Evolutionary conservation across 2,113 vertebrate genomes (phyloP), one percentile per base, ranked within the genome.

Genomic region (Glaucidium brasilianum): DNA sequence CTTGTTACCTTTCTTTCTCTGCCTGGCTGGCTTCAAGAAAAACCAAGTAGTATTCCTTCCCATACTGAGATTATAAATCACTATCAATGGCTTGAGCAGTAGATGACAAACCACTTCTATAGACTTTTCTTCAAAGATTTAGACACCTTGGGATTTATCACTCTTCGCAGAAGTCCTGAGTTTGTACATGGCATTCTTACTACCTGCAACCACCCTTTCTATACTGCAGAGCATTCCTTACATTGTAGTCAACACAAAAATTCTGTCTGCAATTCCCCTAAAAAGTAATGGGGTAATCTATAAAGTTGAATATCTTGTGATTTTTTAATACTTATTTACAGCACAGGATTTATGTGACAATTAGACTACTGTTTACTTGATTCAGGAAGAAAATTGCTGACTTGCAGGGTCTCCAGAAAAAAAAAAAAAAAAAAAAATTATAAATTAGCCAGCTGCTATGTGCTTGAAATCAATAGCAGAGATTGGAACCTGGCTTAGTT

Each of bases 1-100:
- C 77, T 97, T 95, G 90, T 98, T 97, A 97, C 97, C 92, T 97
- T 96, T 83, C 76, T 95, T 95, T 94, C 85, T 93, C 92, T 97
- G 68, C 85, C 92, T 66, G 59, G 53, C 87, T 91, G 84, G 73
- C 92, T 96, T 96, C n/a, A 94, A 92, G 63, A 68, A 56, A 34
- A 73, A 62, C 21, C 7, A 67, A 82, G 69, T 91, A 34, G 16
- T 35, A 41, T 74, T 92, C 52, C 23, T 90, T 96, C 79, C 66
- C 45, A 45, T 80, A 59, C 58, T 55, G 41, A 92, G 94, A 95
- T 94, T 95, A 92, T 95, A 97, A 96, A 97, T 97, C 91, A 94
- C 56, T 93, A 88, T 80, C 88, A 80, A 88, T 45, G n/a, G 34
- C 45, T 92, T 18, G 90, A 96, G 78, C 60, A 72, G 37, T 6